Evolutionary conservation across 64 coral and sea anemone genomes (phyloP).

Genomic region (Anthopleura sola): DNA sequence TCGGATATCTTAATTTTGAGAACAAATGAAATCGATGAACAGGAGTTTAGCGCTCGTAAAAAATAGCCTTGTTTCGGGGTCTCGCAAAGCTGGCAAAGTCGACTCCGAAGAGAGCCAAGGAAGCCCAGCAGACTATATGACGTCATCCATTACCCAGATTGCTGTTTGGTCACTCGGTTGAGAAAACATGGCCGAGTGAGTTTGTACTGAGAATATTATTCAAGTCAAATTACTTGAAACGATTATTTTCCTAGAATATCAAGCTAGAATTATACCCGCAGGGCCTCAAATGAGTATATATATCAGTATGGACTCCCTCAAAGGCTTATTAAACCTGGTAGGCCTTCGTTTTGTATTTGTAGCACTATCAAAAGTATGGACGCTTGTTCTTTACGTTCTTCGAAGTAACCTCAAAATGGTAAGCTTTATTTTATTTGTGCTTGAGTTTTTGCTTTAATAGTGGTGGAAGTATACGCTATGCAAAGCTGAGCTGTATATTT

Average conservation of each 20-base stretch:
- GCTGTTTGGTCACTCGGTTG: background rate
- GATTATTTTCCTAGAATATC: background rate
- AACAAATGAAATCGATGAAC: too few relatives aligned
- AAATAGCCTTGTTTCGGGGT: too few relatives aligned
- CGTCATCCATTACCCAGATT: conserved; percentile 15
- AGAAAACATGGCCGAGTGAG: conserved; percentile 29
- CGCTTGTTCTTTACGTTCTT: conserved; percentile 48
- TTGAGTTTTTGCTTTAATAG: background rate
- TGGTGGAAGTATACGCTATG: background rate
- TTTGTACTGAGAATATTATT: background rate
- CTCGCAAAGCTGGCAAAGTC: too few relatives aligned
- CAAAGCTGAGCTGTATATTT: background rate
- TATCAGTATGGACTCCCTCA: conserved; percentile 52
- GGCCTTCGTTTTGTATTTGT: conserved; percentile 58
- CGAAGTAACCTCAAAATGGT: conserved; percentile 62
- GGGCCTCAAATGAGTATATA: conserved; percentile 9
- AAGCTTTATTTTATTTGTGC: conserved; percentile 6
- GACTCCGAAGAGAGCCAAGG: too few relatives aligned
- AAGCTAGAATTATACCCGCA: background rate
- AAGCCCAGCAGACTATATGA: background rate
- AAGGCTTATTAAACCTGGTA: conserved; percentile 35
- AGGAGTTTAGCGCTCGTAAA: too few relatives aligned
- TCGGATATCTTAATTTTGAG: too few relatives aligned
- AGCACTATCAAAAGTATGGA: conserved; percentile 54
- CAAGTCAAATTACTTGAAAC: background rate